Percentiles rank a stretch among this genome's conserved stretches.
phyloP scores from a whole-genome alignment of 2,888 invertebrate species.

The Phengaris alcon region DNA sequence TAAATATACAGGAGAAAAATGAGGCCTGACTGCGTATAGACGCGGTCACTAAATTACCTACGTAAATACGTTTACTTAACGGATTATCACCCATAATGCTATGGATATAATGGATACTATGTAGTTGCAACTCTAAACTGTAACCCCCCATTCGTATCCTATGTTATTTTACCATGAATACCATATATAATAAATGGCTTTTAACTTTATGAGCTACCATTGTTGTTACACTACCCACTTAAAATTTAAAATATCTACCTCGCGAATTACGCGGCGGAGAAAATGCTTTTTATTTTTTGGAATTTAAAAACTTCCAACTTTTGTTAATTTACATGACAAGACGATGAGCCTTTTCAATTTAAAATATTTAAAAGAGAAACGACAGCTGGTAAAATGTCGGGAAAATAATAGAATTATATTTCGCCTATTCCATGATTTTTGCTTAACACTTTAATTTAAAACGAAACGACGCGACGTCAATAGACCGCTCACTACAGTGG shows the following conservation, averaged over 20 bases:
- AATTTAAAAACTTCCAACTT: background rate
- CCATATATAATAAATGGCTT: background rate
- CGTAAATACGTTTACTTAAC: too few relatives aligned
- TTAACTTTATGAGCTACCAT: background rate
- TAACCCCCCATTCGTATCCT: background rate
- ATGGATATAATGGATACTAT: too few relatives aligned
- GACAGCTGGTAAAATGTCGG: background rate
- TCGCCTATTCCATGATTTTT: background rate
- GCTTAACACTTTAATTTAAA: background rate
- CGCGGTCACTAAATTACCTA: too few relatives aligned
- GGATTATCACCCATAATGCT: too few relatives aligned
- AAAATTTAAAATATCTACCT: background rate
- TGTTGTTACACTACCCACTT: background rate
- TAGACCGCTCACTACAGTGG: too few relatives aligned
- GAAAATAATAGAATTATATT: background rate
- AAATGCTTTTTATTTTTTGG: background rate
- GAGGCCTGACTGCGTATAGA: too few relatives aligned
- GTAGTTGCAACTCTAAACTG: background rate
- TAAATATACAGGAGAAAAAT: too few relatives aligned
- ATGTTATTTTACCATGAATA: background rate
- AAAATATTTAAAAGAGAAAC: background rate
- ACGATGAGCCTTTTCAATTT: conserved; percentile 5
- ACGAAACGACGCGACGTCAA: too few relatives aligned
- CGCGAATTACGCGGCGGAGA: background rate
- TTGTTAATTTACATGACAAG: conserved; percentile 11